Base-by-base conservation (phyloP, 2,113 vertebrate species). In the Embiotoca jacksoni region DNA sequence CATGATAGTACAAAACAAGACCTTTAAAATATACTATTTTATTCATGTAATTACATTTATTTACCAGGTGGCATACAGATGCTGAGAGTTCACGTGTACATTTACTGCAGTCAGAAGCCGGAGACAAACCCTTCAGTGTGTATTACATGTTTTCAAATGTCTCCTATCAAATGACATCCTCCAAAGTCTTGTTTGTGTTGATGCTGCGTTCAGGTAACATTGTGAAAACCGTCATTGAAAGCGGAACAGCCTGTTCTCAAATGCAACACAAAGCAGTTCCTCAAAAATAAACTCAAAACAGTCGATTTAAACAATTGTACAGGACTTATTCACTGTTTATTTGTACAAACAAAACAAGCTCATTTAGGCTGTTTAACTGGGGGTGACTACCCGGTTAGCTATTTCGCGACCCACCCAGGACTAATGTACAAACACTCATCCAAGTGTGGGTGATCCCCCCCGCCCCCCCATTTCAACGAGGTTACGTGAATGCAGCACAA, bases 11-110 rank as follows among this genome's bases (percentile, higher is more conserved):
- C 7, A 59, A 79, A 0, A 1, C 30, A 35, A 66, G 6, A 58
- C 7, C 15, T 3, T 35, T 56, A 61, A 71, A 69, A 70, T 69
- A 49, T 61, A 16, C 6, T 23, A 2, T 53, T 80, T 74, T 69
- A 75, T 81, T 86, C 3, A 59, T 68, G 33, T 57, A 44, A 39
- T 72, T 31, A 68, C 63, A 73, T 80, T 58, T 67, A 67, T 81
- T 69, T 47, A 36, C 7, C 31, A 36, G 35, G 6, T 85, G 44
- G 16, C 49, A 4, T 14, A 65, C 16, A 56, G 50, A 15, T 33
- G 9, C 16, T 57, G 35, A 73, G 1, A 31, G 36, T 33, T 69
- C 50, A 64, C 30, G 16, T 65, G 16, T 37, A 59, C 37, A 32
- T 32, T 49, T 57, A 36, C 36, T 54, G 16, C 36, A 33, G 41